Evolutionary conservation across 2,888 invertebrate species (phyloP).

Genomic region (Synanthedon andrenaeformis): DNA sequence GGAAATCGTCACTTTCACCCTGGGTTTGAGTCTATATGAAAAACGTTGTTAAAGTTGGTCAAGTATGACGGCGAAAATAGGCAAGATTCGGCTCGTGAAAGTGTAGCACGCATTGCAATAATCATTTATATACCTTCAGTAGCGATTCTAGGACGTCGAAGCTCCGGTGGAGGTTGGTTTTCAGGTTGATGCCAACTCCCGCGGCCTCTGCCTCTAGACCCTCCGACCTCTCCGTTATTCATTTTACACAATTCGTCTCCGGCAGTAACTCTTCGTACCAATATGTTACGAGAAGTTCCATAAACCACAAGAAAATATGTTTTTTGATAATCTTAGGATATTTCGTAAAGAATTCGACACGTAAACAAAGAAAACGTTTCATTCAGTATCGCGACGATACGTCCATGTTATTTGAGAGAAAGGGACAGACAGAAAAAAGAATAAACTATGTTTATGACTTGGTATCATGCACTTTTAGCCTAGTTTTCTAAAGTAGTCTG

Average conservation of each 20-base stretch:
- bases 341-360: conserved; percentile 45
- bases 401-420: conserved; percentile 53
- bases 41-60: conserved; percentile 26
- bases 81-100: conserved; percentile 26
- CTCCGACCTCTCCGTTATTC: conserved; percentile 67
- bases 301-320: conserved; percentile 27
- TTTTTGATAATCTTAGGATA: conserved; percentile 12
- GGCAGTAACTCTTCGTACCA: conserved; percentile 19
- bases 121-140: conserved; percentile 34
- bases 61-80: conserved; percentile 34
- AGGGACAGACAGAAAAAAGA: conserved; percentile 14
- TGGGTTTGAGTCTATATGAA: conserved; percentile 32
- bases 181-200: conserved; percentile 62
- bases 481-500: too few species aligned
- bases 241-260: conserved; percentile 39
- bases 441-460: not conserved
- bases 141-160: conserved; percentile 50
- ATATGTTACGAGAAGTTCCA: conserved; percentile 39
- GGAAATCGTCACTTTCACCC: conserved; percentile 64
- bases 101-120: conserved; percentile 14
- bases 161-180: conserved; percentile 58
- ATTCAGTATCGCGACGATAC: conserved; percentile 37
- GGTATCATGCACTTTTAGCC: too few species aligned
- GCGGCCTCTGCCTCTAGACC: conserved; percentile 63
- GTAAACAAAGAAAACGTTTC: conserved; percentile 63